Evolutionary conservation across 2,888 invertebrate species (phyloP).

Genomic region (Reticulitermes lucifugus): DNA sequence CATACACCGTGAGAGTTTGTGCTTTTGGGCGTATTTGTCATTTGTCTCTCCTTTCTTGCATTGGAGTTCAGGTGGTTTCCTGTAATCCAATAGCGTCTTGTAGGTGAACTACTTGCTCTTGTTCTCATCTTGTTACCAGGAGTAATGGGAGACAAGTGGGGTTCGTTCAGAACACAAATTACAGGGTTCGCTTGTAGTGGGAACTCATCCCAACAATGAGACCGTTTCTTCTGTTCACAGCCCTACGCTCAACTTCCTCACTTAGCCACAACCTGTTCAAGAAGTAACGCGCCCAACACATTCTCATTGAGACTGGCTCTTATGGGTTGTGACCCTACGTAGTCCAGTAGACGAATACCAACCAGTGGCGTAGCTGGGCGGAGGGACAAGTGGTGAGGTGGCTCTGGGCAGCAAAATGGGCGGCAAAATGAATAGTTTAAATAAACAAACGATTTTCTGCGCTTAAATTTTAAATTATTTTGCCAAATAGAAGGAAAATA

Average conservation of each 20-base stretch:
- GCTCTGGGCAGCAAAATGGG: too few relatives aligned
- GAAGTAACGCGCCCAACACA: not conserved
- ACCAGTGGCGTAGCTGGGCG: too few relatives aligned
- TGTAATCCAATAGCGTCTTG: slow-evolving; percentile 20
- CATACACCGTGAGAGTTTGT: not conserved
- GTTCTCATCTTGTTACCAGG: too few relatives aligned
- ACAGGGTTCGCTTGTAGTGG: not conserved
- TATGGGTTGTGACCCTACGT: too few relatives aligned
- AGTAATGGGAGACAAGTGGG: slow-evolving; percentile 11
- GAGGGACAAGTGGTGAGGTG: too few relatives aligned
- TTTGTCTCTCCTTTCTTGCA: not conserved
- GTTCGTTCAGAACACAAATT: slow-evolving; percentile 13
- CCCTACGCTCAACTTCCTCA: not conserved
- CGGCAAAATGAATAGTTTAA: too few relatives aligned
- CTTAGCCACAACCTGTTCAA: not conserved
- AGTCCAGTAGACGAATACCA: too few relatives aligned
- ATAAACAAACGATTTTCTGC: too few relatives aligned
- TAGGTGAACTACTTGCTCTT: not conserved
- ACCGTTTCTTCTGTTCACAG: not conserved
- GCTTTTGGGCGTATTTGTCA: not conserved
- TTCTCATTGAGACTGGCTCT: too few relatives aligned
- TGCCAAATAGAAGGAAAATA: too few relatives aligned
- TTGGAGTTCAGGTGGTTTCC: slow-evolving; percentile 9
- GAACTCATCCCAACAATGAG: not conserved
- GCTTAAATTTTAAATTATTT: too few relatives aligned